Base-by-base conservation (phyloP, 2,797 vertebrate genomes). In the Artibeus lituratus region DNA sequence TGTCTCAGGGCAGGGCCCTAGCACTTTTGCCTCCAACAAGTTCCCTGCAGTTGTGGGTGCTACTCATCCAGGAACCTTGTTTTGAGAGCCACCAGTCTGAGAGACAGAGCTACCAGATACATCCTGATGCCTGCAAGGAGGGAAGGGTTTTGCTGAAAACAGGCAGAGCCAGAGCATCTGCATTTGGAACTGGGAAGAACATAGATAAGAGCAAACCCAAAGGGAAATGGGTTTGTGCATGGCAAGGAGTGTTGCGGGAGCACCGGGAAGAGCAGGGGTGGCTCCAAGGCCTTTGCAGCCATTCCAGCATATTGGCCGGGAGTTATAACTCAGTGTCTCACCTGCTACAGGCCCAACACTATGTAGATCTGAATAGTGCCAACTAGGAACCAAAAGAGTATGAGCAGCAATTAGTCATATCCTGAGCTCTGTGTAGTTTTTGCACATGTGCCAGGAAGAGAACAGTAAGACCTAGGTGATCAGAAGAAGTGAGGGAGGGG, bases 1-100 rank as follows among this genome's bases (percentile, higher is more conserved):
- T 3, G 7, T 26, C 3, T 18, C 26, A 57, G 26, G 37, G 14
- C 0, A 65, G 19, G 2, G 1, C 24, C 1, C 15, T 22, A 29
- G n/a, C 2, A 10, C 14, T 49, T 53, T 32, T 8, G 26, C 35
- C 16, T 57, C 51, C 29, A 39, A 29, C 16, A 29, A 19, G n/a
- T 51, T 73, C 69, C 35, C 69, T 49, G 26, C 32, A 12, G 12
- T 14, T 16, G 26, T 22, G 32, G 85, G 16, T 10, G 24, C 47
- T 94, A 51, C 47, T 18, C 55, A n/a, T 21, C 29, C 53, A 26
- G 44, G 42, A 73, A 6, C 47, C 7, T 82, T 5, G 1, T 44
- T 65, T 76, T 29, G 47, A 77, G 22, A 55, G 26, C 57, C 57
- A 42, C 29, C 3, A 24, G 29, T 59, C n/a, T 39, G 49, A 37